A percentile compares a stretch with the other conserved stretches of the same genome.
phyloP scores from a whole-genome alignment of 1,140 invertebrate species.

The Psilanteris sp. region DNA sequence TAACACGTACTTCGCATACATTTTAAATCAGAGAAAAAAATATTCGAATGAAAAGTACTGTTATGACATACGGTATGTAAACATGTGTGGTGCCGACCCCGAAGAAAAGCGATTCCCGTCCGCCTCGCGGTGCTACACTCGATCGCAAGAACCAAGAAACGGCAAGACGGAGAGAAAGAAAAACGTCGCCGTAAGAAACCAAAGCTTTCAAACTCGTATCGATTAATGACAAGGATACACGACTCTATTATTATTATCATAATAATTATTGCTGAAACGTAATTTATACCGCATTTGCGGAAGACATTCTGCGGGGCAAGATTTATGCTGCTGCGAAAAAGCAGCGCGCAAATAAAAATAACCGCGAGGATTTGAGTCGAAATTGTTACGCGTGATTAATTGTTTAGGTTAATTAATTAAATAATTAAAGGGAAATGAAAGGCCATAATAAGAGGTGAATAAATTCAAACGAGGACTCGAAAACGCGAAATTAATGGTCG shows the following conservation, averaged over 20 bases:
- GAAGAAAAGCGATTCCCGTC: slow-evolving; percentile 26
- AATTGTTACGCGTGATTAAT: neutral
- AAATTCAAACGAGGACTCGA: slow-evolving; percentile 6
- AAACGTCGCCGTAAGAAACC: slow-evolving; percentile 20
- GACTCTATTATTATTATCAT: slow-evolving; percentile 25
- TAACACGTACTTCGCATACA: slow-evolving; percentile 33
- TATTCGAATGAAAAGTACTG: slow-evolving; percentile 47
- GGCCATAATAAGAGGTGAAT: slow-evolving; percentile 17
- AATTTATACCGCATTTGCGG: slow-evolving; percentile 11
- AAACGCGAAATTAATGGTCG: slow-evolving; percentile 37
- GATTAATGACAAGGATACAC: slow-evolving; percentile 37
- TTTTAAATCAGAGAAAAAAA: slow-evolving; percentile 35
- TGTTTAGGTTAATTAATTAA: slow-evolving; percentile 21
- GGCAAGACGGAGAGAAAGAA: slow-evolving; percentile 1
- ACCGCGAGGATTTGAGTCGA: neutral
- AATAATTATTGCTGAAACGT: slow-evolving; percentile 19
- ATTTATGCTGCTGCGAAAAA: slow-evolving; percentile 18
- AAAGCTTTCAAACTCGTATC: slow-evolving; percentile 25
- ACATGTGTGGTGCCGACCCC: slow-evolving; percentile 20
- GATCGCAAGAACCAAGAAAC: slow-evolving; percentile 25
- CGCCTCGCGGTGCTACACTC: neutral
- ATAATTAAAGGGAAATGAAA: slow-evolving; percentile 26
- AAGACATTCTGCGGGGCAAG: slow-evolving; percentile 6
- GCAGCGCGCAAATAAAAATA: slow-evolving; percentile 6
- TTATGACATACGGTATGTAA: slow-evolving; percentile 53